Evolutionary conservation across 2,888 invertebrate species (phyloP).

Genomic region (Amphipyra tragopoginis): DNA sequence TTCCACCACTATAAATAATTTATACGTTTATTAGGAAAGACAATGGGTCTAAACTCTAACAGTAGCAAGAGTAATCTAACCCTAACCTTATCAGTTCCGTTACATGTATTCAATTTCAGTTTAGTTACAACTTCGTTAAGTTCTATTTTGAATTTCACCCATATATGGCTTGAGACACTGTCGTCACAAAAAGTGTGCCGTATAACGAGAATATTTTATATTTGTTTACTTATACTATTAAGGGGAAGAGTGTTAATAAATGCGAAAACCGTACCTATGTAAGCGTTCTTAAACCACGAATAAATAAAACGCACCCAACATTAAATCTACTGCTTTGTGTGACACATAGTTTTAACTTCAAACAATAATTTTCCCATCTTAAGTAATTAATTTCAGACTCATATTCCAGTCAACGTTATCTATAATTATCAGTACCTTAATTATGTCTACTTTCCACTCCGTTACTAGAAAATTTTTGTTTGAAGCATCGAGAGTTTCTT

Average conservation of each 20-base stretch:
- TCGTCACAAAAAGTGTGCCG: constrained; percentile 29
- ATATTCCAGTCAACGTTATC: constrained; percentile 75
- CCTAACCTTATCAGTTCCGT: too few species aligned
- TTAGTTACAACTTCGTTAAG: too few species aligned
- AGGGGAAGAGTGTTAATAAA: constrained; percentile 39
- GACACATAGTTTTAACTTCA: constrained; percentile 69
- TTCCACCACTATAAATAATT: not conserved
- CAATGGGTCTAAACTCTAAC: too few species aligned
- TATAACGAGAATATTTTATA: constrained; percentile 36
- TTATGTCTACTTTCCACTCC: constrained; percentile 68
- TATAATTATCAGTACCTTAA: constrained; percentile 77
- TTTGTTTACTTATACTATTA: constrained; percentile 44
- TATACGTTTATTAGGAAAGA: too few species aligned
- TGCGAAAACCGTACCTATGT: constrained; percentile 50
- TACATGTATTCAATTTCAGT: too few species aligned
- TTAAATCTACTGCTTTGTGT: constrained; percentile 38
- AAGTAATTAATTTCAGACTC: constrained; percentile 81
- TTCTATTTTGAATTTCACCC: too few species aligned
- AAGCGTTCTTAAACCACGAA: constrained; percentile 32
- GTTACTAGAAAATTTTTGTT: constrained; percentile 77
- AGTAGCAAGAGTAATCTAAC: too few species aligned
- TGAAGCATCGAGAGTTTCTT: constrained; percentile 72
- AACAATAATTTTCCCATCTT: constrained; percentile 80
- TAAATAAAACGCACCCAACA: constrained; percentile 43
- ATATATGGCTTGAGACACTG: constrained; percentile 37